Evolutionary conservation across 2,797 vertebrate species (phyloP).

Genomic region (Argyrosomus regius): DNA sequence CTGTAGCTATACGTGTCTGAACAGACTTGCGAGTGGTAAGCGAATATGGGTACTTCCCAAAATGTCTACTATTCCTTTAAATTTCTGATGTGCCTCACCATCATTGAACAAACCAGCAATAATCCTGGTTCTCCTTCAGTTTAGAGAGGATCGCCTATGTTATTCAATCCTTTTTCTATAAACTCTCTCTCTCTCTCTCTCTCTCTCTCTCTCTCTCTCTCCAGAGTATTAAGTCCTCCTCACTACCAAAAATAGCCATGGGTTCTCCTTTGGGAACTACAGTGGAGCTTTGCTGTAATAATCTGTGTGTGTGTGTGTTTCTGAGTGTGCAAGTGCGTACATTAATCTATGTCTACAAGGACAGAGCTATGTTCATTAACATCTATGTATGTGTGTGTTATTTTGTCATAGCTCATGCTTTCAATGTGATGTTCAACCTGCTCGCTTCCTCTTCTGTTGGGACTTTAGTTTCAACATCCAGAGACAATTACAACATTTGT

Average conservation of each 20-base stretch:
- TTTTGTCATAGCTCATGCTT: not conserved
- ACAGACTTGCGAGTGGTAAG: not conserved
- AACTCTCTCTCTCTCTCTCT: conserved; percentile 36
- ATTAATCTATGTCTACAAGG: not conserved
- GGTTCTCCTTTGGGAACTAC: conserved; percentile 64
- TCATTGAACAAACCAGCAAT: conserved; percentile 14
- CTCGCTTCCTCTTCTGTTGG: not conserved
- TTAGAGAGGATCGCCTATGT: conserved; percentile 35
- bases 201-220: conserved; percentile 45
- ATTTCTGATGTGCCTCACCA: not conserved
- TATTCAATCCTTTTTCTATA: conserved; percentile 57
- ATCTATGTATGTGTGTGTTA: not conserved
- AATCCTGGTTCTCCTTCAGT: conserved; percentile 27
- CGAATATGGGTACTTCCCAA: not conserved
- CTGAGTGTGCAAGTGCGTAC: not conserved
- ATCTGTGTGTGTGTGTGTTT: conserved; percentile 22
- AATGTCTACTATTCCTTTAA: not conserved
- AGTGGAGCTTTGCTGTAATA: conserved; percentile 53
- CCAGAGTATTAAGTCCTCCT: conserved; percentile 60
- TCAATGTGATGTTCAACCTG: not conserved
- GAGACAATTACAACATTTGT: conserved; percentile 7
- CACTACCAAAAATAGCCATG: conserved; percentile 59
- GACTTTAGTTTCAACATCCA: conserved; percentile 10
- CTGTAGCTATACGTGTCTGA: not conserved
- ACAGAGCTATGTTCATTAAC: not conserved